A percentile compares a stretch with the other conserved stretches of the same genome.
phyloP scores from a whole-genome alignment of 1,140 invertebrate species.

The Bombus soroeensis region DNA sequence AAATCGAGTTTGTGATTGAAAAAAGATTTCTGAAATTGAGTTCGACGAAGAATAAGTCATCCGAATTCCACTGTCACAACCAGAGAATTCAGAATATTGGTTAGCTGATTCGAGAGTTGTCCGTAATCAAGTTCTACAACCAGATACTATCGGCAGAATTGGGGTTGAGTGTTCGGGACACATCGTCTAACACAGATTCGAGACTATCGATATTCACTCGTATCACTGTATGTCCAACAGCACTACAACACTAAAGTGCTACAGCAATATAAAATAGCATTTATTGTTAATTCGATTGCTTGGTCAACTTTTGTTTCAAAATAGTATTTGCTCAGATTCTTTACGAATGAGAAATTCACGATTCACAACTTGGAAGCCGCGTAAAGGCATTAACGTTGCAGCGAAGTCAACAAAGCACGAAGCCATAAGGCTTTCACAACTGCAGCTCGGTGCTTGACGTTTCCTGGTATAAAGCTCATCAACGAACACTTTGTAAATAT shows the following conservation, averaged over 20 bases:
- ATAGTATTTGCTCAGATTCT: neutral
- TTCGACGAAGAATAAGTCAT: neutral
- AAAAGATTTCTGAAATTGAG: too few species aligned
- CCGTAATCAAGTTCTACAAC: neutral
- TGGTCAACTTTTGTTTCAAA: too few species aligned
- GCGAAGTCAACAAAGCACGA: neutral
- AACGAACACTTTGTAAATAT: constrained; percentile 19
- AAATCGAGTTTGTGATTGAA: too few species aligned
- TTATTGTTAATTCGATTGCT: neutral
- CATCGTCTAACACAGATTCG: neutral
- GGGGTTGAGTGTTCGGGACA: neutral
- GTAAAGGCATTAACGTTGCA: neutral
- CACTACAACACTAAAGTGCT: too few species aligned
- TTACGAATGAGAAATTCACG: neutral
- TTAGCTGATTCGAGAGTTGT: neutral
- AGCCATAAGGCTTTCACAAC: neutral
- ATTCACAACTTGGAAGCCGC: neutral
- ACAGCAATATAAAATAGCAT: too few species aligned
- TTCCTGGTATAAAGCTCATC: neutral
- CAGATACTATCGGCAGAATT: constrained; percentile 11
- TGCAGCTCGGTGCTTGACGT: neutral
- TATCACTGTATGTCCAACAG: neutral
- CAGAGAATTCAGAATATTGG: neutral
- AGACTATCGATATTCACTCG: neutral
- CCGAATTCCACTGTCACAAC: neutral